Conservation (phyloP, 53 echinoderm and acorn worm species). For the Echinarachnius parma region DNA sequence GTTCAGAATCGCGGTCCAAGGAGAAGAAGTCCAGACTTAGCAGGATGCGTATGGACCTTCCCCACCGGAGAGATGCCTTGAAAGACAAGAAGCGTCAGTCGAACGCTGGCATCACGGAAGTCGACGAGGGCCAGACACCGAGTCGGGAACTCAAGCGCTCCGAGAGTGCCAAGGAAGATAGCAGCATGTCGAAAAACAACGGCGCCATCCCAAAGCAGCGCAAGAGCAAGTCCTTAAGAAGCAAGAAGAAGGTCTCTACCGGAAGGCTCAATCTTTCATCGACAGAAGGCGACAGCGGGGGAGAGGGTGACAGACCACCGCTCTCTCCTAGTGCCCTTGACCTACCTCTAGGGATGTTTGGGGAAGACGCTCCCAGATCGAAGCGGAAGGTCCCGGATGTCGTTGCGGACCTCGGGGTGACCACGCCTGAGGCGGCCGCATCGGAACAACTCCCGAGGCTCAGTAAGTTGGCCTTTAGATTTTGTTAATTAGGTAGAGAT, state of each 20-base stretch:
- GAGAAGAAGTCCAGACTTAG: slow-evolving; percentile 84
- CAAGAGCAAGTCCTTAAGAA: slow-evolving; percentile 30
- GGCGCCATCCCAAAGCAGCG: slow-evolving; percentile 49
- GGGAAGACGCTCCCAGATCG: slow-evolving; percentile 15
- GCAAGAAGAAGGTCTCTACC: slow-evolving; percentile 12
- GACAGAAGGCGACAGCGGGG: slow-evolving; percentile 37
- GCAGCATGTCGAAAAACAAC: slow-evolving; percentile 11
- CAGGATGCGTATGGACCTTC: slow-evolving; percentile 62
- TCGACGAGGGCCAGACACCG: background rate
- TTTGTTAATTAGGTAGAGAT: too few relatives aligned
- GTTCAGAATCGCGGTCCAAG: slow-evolving; percentile 86
- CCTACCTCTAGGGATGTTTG: slow-evolving; percentile 12
- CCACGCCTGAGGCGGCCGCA: slow-evolving; percentile 45
- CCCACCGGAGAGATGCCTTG: slow-evolving; percentile 44
- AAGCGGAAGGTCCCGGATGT: slow-evolving; percentile 47
- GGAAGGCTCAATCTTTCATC: slow-evolving; percentile 25
- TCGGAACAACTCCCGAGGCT: slow-evolving; percentile 63
- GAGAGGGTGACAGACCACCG: slow-evolving; percentile 8
- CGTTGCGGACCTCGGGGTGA: slow-evolving; percentile 50
- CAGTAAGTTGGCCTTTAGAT: slow-evolving; percentile 64
- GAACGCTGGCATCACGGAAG: background rate
- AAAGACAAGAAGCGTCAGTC: slow-evolving; percentile 11
- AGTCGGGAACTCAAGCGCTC: slow-evolving; percentile 4
- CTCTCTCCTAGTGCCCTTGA: slow-evolving; percentile 8
- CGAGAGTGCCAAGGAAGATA: background rate